phyloP scores from a whole-genome alignment of 2,888 invertebrate species.

The Lypha dubia region DNA sequence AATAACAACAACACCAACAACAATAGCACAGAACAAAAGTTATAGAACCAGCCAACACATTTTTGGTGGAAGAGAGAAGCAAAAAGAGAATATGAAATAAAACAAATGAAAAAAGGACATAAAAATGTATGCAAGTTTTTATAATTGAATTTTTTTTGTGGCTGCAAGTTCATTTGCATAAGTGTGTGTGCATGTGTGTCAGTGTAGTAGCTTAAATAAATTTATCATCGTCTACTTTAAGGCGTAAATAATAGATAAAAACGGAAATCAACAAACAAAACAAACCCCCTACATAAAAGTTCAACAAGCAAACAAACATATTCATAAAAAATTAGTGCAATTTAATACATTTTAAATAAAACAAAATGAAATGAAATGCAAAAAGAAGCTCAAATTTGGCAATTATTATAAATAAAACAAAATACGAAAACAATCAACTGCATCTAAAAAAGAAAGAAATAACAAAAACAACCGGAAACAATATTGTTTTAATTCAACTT shows the following conservation, averaged over 20 bases:
- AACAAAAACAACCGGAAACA: slow-evolving; percentile 12
- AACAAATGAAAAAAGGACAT: not conserved
- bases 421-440: not conserved
- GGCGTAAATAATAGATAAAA: slow-evolving; percentile 52
- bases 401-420: not conserved
- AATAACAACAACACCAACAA: slow-evolving; percentile 10
- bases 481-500: slow-evolving; percentile 6
- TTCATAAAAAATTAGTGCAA: slow-evolving; percentile 8
- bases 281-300: slow-evolving; percentile 12
- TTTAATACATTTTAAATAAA: slow-evolving; percentile 8
- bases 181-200: not conserved
- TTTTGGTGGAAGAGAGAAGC: slow-evolving; percentile 3
- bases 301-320: slow-evolving; percentile 34
- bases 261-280: slow-evolving; percentile 46
- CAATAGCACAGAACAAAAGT: too few relatives aligned
- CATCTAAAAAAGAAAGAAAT: too few relatives aligned
- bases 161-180: not conserved
- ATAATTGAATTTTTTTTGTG: slow-evolving; percentile 9
- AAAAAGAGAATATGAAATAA: not conserved
- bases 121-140: slow-evolving; percentile 23
- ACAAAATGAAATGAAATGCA: slow-evolving; percentile 9
- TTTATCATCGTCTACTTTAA: slow-evolving; percentile 65
- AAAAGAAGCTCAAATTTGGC: slow-evolving; percentile 4
- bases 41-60: slow-evolving; percentile 47
- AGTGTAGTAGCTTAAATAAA: slow-evolving; percentile 19